phyloP scores from a whole-genome alignment of 2,888 invertebrate genomes.

The Clanis bilineata region DNA sequence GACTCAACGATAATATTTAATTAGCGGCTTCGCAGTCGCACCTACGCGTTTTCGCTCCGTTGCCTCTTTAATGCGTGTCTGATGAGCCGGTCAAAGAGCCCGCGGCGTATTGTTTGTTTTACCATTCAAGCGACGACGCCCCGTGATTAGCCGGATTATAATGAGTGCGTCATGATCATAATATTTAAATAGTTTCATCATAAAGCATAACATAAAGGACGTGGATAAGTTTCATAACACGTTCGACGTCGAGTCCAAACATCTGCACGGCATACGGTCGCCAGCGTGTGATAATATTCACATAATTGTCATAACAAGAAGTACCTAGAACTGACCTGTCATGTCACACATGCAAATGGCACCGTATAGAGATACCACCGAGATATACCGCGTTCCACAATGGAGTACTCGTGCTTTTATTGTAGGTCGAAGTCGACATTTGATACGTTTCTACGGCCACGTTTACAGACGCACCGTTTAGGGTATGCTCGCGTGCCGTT shows the following conservation, averaged over 20 bases:
- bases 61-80: constrained; percentile 48
- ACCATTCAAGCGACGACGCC: constrained; percentile 54
- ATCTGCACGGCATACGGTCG: constrained; percentile 34
- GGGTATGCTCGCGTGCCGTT: constrained; percentile 50
- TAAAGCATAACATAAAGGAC: constrained; percentile 16
- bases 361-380: constrained; percentile 12
- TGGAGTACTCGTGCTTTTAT: constrained; percentile 59
- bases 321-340: constrained; percentile 32
- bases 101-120: constrained; percentile 66
- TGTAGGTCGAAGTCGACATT: constrained; percentile 58
- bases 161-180: constrained; percentile 55
- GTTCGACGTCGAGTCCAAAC: constrained; percentile 32
- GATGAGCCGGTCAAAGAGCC: constrained; percentile 60
- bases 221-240: constrained; percentile 31
- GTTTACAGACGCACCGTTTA: constrained; percentile 50
- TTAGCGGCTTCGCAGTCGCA: constrained; percentile 75
- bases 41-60: constrained; percentile 56
- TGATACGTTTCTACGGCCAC: constrained; percentile 57
- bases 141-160: constrained; percentile 59
- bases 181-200: constrained; percentile 48
- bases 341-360: constrained; percentile 38
- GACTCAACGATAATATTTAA: constrained; percentile 79
- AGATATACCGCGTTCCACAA: constrained; percentile 47
- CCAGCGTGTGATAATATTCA: constrained; percentile 39
- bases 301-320: constrained; percentile 49